These are phyloP conservation scores for Psococerastis gibbosa DNA, from an alignment of 2,888 invertebrate species.

Conservation along the genomic window DNA sequence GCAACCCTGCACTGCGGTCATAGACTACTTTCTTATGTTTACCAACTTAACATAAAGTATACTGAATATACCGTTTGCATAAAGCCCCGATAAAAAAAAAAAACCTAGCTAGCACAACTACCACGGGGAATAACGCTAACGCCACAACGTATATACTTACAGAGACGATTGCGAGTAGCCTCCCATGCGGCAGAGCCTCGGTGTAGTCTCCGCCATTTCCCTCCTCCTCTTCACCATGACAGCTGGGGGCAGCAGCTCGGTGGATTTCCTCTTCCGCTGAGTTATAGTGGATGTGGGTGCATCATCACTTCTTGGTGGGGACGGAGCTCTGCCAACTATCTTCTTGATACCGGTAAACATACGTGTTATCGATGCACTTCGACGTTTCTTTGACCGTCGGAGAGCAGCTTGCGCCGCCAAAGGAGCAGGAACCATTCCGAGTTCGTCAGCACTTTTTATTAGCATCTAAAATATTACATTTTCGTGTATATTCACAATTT, in stretches of 20 bases:
- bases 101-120: too few relatives aligned
- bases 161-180: background rate
- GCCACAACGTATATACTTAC: too few relatives aligned
- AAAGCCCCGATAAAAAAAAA: too few relatives aligned
- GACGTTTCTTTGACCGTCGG: conserved; percentile 40
- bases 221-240: conserved; percentile 15
- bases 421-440: conserved; percentile 50
- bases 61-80: too few relatives aligned
- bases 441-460: conserved; percentile 53
- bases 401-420: background rate
- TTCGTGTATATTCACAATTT: background rate
- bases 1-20: too few relatives aligned
- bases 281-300: conserved; percentile 22
- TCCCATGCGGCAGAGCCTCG: conserved; percentile 1
- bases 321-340: conserved; percentile 42
- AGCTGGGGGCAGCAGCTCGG: conserved; percentile 14
- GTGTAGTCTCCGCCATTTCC: conserved; percentile 24
- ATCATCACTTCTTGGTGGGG: conserved; percentile 27
- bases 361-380: conserved; percentile 71
- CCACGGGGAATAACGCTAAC: too few relatives aligned
- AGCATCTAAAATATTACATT: conserved; percentile 33
- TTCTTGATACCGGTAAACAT: conserved; percentile 59
- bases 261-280: background rate
- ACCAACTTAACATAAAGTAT: too few relatives aligned
- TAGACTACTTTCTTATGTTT: too few relatives aligned